A percentile compares a stretch with the other conserved stretches of the same genome.
These are phyloP conservation scores for Teinopalpus imperialis DNA, from an alignment of 2,888 invertebrate species.

Conservation along the genomic window DNA sequence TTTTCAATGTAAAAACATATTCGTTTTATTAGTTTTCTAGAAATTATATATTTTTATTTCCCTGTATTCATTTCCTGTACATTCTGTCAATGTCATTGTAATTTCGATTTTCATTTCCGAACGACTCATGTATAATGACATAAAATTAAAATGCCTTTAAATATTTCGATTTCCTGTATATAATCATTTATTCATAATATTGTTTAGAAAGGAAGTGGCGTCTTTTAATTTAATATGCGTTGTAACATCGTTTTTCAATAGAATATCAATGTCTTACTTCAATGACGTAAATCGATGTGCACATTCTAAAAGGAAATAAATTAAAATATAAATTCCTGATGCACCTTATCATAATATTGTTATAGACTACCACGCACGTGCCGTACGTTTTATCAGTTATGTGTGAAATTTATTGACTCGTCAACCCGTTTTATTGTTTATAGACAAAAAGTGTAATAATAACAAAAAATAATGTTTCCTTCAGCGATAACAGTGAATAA, in stretches of 20 bases:
- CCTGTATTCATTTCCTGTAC: too few species aligned
- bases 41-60: too few species aligned
- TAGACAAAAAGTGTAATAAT: slow-evolving; percentile 36
- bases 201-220: background rate
- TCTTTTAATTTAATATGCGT: background rate
- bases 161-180: too few species aligned
- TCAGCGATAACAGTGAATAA: slow-evolving; percentile 51
- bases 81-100: too few species aligned
- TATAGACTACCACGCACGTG: slow-evolving; percentile 44
- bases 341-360: slow-evolving; percentile 2
- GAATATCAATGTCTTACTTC: too few species aligned
- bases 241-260: too few species aligned
- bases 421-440: slow-evolving; percentile 39
- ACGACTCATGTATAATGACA: too few species aligned
- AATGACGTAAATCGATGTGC: slow-evolving; percentile 8
- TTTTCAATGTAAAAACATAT: too few species aligned
- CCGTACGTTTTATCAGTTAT: slow-evolving; percentile 47
- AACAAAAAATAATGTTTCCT: slow-evolving; percentile 47
- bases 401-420: slow-evolving; percentile 43
- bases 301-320: slow-evolving; percentile 14
- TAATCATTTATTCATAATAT: too few species aligned
- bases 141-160: too few species aligned
- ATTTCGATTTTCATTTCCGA: too few species aligned
- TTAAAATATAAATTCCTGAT: slow-evolving; percentile 7
- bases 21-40: too few species aligned